phyloP scores from a whole-genome alignment of 2,888 invertebrate species.

The Choristoneura rosaceana region DNA sequence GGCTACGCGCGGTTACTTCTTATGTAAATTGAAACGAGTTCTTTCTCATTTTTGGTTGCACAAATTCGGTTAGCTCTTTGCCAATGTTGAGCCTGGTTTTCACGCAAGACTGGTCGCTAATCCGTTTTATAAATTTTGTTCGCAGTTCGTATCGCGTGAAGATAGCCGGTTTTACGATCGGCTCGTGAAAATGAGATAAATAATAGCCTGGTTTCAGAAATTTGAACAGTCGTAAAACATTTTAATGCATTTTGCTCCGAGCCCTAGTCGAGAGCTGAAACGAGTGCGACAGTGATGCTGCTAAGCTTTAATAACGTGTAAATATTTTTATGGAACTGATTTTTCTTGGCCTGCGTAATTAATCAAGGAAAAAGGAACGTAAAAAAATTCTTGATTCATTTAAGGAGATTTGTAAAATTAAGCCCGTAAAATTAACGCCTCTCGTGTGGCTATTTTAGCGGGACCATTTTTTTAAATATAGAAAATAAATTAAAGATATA shows the following conservation, averaged over 20 bases:
- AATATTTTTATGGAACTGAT: not conserved
- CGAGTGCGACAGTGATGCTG: not conserved
- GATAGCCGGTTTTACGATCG: slow-evolving; percentile 37
- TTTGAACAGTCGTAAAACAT: slow-evolving; percentile 25
- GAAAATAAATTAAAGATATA: no score
- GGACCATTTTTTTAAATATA: no score
- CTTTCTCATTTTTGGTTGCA: slow-evolving; percentile 80
- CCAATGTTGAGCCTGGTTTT: slow-evolving; percentile 75
- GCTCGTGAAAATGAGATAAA: slow-evolving; percentile 37
- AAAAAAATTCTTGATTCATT: not conserved
- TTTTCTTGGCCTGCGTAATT: not conserved
- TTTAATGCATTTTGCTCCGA: slow-evolving; percentile 23
- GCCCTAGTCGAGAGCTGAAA: not conserved
- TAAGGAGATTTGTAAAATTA: no score
- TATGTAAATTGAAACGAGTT: slow-evolving; percentile 77
- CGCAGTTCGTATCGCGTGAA: slow-evolving; percentile 41
- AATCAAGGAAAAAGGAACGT: not conserved
- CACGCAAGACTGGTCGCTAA: slow-evolving; percentile 75
- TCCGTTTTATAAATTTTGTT: slow-evolving; percentile 71
- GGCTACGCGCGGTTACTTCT: slow-evolving; percentile 57
- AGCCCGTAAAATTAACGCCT: no score
- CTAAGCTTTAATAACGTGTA: slow-evolving; percentile 7
- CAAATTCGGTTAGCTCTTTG: slow-evolving; percentile 75
- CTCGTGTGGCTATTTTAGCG: no score
- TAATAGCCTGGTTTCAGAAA: slow-evolving; percentile 23